Percentiles rank a stretch among this genome's conserved stretches.
Conservation (phyloP, 2,888 invertebrate species). For the Andrena hattorfiana region DNA sequence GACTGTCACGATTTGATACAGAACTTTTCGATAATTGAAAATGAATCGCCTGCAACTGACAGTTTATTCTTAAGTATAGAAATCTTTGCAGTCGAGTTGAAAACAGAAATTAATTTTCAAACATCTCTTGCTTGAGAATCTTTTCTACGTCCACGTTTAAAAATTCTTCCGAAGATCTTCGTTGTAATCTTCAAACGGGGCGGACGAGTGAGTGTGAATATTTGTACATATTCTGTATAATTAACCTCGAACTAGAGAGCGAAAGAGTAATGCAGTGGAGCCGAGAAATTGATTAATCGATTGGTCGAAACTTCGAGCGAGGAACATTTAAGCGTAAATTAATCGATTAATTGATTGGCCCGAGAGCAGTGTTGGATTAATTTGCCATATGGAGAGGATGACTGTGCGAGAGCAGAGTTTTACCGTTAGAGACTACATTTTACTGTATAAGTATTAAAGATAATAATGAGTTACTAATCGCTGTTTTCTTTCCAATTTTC, state of each 20-base stretch:
- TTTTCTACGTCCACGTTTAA: background rate
- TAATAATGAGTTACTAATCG: conserved; percentile 26
- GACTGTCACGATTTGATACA: background rate
- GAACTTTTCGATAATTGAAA: background rate
- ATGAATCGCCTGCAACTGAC: background rate
- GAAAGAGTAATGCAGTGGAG: conserved; percentile 2
- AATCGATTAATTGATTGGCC: conserved; percentile 52
- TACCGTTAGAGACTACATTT: conserved; percentile 31
- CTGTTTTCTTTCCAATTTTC: background rate
- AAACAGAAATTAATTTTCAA: too few species aligned
- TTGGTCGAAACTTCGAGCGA: conserved; percentile 24
- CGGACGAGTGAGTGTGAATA: conserved; percentile 19
- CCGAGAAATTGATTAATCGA: conserved; percentile 47
- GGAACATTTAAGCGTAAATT: conserved; percentile 31
- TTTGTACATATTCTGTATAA: conserved; percentile 46
- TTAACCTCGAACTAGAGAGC: conserved; percentile 28
- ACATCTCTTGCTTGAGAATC: background rate
- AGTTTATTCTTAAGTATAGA: too few species aligned
- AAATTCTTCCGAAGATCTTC: background rate
- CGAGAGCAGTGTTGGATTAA: conserved; percentile 9
- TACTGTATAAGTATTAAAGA: conserved; percentile 31
- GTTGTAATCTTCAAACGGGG: conserved; percentile 1
- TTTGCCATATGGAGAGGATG: conserved; percentile 29
- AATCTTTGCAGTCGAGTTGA: too few species aligned
- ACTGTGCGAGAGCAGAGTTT: conserved; percentile 19